Evolutionary conservation across 1,140 invertebrate genomes (phyloP).

Genomic region (Solenopsis fugax): DNA sequence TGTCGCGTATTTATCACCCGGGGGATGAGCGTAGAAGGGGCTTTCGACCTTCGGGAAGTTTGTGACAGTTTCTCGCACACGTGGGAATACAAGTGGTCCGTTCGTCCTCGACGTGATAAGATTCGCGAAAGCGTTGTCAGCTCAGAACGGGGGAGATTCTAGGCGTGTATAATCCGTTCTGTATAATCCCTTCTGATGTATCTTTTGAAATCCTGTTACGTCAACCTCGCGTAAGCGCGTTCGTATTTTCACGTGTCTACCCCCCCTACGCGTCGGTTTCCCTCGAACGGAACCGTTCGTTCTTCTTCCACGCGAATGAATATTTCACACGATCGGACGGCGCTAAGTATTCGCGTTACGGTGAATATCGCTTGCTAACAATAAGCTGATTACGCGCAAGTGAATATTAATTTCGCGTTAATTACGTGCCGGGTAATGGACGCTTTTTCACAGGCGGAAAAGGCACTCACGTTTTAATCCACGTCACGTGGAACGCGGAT

Average conservation of each 20-base stretch:
- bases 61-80: conserved; percentile 41
- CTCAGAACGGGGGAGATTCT: neutral
- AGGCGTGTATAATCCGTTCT: conserved; percentile 13
- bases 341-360: conserved; percentile 6
- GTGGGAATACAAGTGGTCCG: conserved; percentile 22
- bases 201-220: conserved; percentile 42
- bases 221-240: neutral
- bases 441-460: neutral
- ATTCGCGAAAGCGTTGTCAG: conserved; percentile 24
- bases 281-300: neutral
- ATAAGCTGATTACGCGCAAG: conserved; percentile 32
- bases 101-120: conserved; percentile 2
- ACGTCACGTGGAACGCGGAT: neutral
- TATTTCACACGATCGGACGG: conserved; percentile 1
- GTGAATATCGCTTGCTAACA: conserved; percentile 24
- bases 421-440: conserved; percentile 12
- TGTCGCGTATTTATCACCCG: conserved; percentile 2
- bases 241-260: neutral
- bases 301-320: neutral
- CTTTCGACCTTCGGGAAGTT: conserved; percentile 53
- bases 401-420: conserved; percentile 42
- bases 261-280: neutral
- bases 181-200: neutral
- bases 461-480: conserved; percentile 8
- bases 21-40: neutral